These are phyloP conservation scores for Meliscaeva auricollis DNA, from an alignment of 2,888 invertebrate genomes.

Conservation along the genomic window DNA sequence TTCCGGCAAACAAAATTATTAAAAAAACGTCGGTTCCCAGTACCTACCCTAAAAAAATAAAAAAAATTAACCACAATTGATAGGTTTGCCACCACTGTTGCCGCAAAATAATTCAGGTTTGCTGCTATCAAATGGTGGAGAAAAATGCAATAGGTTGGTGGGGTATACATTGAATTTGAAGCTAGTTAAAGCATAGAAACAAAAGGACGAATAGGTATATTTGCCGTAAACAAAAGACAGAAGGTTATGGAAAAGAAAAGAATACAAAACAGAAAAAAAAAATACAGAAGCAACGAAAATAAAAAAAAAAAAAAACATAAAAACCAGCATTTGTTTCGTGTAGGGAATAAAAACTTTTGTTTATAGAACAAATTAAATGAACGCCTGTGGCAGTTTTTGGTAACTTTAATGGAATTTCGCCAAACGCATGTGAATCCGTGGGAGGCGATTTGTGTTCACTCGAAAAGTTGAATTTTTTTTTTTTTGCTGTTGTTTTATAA, in stretches of 20 bases:
- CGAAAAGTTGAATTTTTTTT: slow-evolving; percentile 50
- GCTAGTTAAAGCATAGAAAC: slow-evolving; percentile 44
- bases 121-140: slow-evolving; percentile 9
- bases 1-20: too few relatives aligned
- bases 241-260: slow-evolving; percentile 2
- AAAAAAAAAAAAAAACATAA: slow-evolving; percentile 36
- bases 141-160: slow-evolving; percentile 34
- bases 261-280: slow-evolving; percentile 21
- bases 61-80: too few relatives aligned
- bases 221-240: slow-evolving; percentile 41
- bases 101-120: neutral
- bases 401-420: slow-evolving; percentile 72
- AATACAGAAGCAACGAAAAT: neutral
- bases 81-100: neutral
- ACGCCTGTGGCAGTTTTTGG: slow-evolving; percentile 69
- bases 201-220: slow-evolving; percentile 37
- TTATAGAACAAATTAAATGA: slow-evolving; percentile 73
- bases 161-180: slow-evolving; percentile 57
- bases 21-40: too few relatives aligned
- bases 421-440: slow-evolving; percentile 59
- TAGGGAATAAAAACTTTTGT: slow-evolving; percentile 62
- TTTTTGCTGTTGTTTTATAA: slow-evolving; percentile 29
- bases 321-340: slow-evolving; percentile 43
- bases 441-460: slow-evolving; percentile 65
- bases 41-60: too few relatives aligned